Evolutionary conservation across 2,113 vertebrate species (phyloP).

Genomic region (Colossoma macropomum): DNA sequence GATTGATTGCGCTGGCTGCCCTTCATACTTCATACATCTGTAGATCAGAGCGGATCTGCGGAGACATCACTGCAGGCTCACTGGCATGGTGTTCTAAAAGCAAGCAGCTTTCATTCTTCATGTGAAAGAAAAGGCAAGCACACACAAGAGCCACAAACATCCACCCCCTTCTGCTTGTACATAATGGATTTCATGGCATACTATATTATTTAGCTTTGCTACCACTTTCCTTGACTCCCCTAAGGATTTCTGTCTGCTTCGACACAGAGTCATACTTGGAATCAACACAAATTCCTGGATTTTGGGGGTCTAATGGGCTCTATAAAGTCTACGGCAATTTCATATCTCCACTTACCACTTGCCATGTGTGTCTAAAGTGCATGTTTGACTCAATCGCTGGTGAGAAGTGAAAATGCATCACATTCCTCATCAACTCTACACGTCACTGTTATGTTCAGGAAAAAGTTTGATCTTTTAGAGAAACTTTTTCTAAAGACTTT

Average conservation of each 20-base stretch:
- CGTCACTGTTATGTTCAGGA: too few relatives aligned
- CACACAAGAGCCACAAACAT: conserved; percentile 3
- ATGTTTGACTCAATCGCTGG: conserved; percentile 2
- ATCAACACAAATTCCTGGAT: background rate
- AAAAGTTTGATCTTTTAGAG: too few relatives aligned
- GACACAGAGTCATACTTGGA: background rate
- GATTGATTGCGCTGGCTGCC: conserved; percentile 23
- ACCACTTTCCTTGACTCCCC: background rate
- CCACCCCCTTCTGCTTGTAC: background rate
- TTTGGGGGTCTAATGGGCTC: background rate
- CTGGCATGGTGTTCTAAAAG: background rate
- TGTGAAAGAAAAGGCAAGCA: background rate
- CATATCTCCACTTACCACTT: background rate
- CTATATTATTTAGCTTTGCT: conserved; percentile 14
- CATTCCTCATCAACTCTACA: too few relatives aligned
- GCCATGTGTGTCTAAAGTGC: conserved; percentile 10
- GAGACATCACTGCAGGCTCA: background rate
- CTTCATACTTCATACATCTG: conserved; percentile 11
- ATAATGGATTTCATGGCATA: background rate
- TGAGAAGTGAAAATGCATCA: conserved; percentile 2
- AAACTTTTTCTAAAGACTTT: too few relatives aligned
- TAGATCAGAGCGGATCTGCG: conserved; percentile 14
- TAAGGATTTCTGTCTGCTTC: background rate
- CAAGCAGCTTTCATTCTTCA: background rate
- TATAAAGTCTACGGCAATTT: background rate